Percentiles rank a stretch among this genome's conserved stretches.
These are phyloP conservation scores for Terrapene triunguis DNA, from an alignment of 2,113 vertebrate genomes.

Conservation along the genomic window DNA sequence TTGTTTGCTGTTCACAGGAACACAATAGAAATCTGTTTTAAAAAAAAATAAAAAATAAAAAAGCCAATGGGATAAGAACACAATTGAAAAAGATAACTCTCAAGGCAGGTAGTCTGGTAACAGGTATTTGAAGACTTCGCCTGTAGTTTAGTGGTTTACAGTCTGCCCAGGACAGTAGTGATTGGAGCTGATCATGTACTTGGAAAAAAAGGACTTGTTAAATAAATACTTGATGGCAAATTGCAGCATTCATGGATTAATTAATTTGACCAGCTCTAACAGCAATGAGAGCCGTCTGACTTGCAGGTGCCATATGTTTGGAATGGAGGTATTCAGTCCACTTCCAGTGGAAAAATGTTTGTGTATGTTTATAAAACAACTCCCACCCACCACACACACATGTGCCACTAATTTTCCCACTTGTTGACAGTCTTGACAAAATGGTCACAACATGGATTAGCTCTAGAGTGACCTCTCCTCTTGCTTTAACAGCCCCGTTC, in stretches of 20 bases:
- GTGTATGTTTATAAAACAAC: background rate
- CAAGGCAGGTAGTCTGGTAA: background rate
- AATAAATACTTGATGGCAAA: constrained; percentile 20
- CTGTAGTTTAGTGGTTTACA: background rate
- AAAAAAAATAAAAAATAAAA: background rate
- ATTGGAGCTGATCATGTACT: background rate
- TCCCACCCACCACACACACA: background rate
- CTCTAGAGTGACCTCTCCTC: background rate
- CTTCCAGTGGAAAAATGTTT: constrained; percentile 28
- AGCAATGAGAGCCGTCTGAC: background rate
- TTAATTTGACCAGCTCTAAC: background rate
- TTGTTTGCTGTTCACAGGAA: background rate
- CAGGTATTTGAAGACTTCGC: constrained; percentile 18
- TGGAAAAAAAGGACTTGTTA: constrained; percentile 41
- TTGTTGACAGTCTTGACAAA: background rate
- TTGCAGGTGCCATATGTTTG: constrained; percentile 6
- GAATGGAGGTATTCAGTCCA: background rate
- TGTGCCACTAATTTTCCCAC: background rate
- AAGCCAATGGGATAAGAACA: background rate
- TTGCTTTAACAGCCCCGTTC: background rate
- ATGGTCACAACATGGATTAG: too few species aligned
- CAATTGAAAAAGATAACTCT: background rate
- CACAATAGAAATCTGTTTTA: background rate
- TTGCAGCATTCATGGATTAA: background rate
- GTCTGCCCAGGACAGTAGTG: background rate